Base-by-base conservation (phyloP, 2,113 vertebrate species). In the Glaucomys volans region DNA sequence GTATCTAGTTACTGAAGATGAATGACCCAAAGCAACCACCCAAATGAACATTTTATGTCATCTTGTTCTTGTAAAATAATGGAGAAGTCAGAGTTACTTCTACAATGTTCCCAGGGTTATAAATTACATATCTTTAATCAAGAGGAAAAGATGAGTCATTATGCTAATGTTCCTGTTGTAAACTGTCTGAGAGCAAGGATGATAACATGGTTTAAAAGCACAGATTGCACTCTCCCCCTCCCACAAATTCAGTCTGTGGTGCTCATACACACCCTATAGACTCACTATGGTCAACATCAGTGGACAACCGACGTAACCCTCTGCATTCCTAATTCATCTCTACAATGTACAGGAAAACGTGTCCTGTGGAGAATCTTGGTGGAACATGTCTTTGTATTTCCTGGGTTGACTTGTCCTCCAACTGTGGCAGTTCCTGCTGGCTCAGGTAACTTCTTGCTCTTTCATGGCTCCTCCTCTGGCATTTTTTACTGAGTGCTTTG, bases 111-210 rank as follows among this genome's bases (percentile, higher is more conserved):
- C 12, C 35, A 22, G 8, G n/a, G 35, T 62, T 82, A 66, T 37
- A 64, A 85, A 32, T 67, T 59, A 71, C 10, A 84, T 76, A 79
- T 35, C 20, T 95, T 87, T 79, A 35, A 96, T 87, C 24, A 90
- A 82, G 62, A 94, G 28, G 12, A 80, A 96, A 88, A 90, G 22
- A 75, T 69, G 18, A 92, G 17, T 40, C 32, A 42, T 67, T 72
- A 24, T 32, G 26, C 52, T 92, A 71, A 75, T 37, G 24, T 35
- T 11, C 57, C 42, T 35, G 0, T 26, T 77, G 1, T 54, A 94
- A 91, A 75, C 59, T 80, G 32, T 92, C 32, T 83, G 18, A 93
- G 64, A 57, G 9, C n/a, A 75, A 50, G 22, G 44, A 26, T 69
- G 76, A 66, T 37, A 77, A 12, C 10, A 40, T 74, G 3, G 66